A percentile compares a stretch with the other conserved stretches of the same genome.
These are phyloP conservation scores for Thalpophila matura DNA, from an alignment of 2,888 invertebrate species.

Conservation along the genomic window DNA sequence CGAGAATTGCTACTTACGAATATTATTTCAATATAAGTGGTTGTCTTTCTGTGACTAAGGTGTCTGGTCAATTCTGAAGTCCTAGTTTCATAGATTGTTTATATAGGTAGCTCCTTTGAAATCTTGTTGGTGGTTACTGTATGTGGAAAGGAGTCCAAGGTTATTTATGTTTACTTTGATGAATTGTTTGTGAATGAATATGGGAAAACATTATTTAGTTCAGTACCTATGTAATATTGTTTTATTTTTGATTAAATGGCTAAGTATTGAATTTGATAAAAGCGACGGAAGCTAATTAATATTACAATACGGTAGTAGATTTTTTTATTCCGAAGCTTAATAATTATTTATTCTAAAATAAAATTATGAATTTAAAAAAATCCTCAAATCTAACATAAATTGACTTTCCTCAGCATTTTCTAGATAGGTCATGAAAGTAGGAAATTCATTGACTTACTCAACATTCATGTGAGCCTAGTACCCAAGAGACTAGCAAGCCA, in stretches of 20 bases:
- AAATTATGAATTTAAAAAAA: no score
- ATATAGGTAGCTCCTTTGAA: background rate
- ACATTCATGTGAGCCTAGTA: constrained; percentile 39
- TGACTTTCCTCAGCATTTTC: no score
- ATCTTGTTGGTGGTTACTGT: background rate
- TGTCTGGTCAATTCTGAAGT: constrained; percentile 29
- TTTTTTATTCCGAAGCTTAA: no score
- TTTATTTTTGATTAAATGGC: no score
- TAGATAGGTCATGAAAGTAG: background rate
- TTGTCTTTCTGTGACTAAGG: constrained; percentile 17
- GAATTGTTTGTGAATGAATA: background rate
- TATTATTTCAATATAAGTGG: constrained; percentile 2
- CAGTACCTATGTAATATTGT: no score
- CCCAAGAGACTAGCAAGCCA: background rate
- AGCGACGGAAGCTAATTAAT: no score
- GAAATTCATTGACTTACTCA: constrained; percentile 4
- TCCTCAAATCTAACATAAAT: no score
- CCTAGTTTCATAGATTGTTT: constrained; percentile 22
- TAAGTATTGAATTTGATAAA: no score
- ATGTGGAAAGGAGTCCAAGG: constrained; percentile 23
- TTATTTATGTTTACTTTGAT: constrained; percentile 12
- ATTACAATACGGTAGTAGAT: no score
- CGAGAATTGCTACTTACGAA: constrained; percentile 9
- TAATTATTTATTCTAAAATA: no score
- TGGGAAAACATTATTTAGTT: background rate